phyloP scores from a whole-genome alignment of 2,888 invertebrate genomes.

The Chalcis sispes region DNA sequence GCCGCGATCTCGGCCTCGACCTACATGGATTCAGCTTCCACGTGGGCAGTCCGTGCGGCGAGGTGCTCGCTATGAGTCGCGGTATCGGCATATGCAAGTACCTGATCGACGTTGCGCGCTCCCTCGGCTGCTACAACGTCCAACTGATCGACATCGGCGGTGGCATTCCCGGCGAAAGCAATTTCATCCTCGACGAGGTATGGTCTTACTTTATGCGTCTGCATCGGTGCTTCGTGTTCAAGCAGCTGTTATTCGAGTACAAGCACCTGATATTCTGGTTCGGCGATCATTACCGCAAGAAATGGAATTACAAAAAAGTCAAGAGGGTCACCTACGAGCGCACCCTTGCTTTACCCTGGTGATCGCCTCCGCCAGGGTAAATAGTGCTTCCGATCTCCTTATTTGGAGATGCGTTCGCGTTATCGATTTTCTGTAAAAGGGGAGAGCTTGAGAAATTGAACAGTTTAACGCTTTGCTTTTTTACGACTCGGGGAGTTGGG shows the following conservation, averaged over 20 bases:
- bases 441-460: conserved; percentile 12
- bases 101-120: conserved; percentile 77
- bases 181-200: conserved; percentile 76
- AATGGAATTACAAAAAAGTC: conserved; percentile 46
- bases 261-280: conserved; percentile 56
- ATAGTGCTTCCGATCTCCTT: not conserved
- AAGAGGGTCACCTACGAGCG: conserved; percentile 47
- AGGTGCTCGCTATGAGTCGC: conserved; percentile 77
- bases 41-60: conserved; percentile 70
- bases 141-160: conserved; percentile 80
- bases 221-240: conserved; percentile 48
- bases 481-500: not conserved
- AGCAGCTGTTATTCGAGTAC: conserved; percentile 55
- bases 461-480: not conserved
- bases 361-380: not conserved
- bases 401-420: conserved; percentile 21
- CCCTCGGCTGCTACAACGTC: conserved; percentile 77
- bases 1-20: conserved; percentile 65
- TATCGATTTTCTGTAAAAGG: conserved; percentile 24
- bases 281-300: conserved; percentile 51
- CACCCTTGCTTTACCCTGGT: conserved; percentile 53
- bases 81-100: conserved; percentile 77
- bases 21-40: conserved; percentile 72
- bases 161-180: conserved; percentile 78
- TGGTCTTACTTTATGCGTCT: conserved; percentile 47